Evolutionary conservation across 2,113 vertebrate species (phyloP).

Genomic region (Chaetorhynchus papuensis): DNA sequence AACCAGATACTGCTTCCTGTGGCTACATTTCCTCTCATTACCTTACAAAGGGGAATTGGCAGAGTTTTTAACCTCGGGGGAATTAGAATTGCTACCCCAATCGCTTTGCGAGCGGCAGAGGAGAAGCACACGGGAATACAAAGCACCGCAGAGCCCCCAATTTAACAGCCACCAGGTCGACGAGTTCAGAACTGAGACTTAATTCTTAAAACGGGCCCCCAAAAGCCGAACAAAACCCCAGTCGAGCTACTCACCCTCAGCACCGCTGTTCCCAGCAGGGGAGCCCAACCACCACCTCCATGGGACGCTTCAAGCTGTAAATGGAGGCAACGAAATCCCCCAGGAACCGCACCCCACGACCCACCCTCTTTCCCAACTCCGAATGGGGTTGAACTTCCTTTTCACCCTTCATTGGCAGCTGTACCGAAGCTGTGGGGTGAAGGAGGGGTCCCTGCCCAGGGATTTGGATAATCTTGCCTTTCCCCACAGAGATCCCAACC

Average conservation of each 20-base stretch:
- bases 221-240: not conserved
- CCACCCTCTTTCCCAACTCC: not conserved
- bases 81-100: not conserved
- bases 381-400: not conserved
- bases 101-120: not conserved
- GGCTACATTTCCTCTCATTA: not conserved
- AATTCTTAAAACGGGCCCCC: not conserved
- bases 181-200: not conserved
- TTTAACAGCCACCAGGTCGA: not conserved
- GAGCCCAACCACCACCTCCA: accelerated
- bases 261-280: accelerated
- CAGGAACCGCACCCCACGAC: accelerated
- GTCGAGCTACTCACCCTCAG: not conserved
- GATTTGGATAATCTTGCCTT: not conserved
- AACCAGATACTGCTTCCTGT: not conserved
- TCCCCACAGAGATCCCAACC: not conserved
- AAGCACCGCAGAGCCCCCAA: not conserved
- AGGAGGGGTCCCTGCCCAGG: not conserved
- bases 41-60: not conserved
- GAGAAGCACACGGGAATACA: not conserved
- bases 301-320: not conserved
- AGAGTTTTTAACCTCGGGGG: not conserved
- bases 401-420: not conserved
- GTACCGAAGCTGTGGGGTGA: not conserved
- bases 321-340: not conserved